Evolutionary conservation across 2,113 vertebrate species (phyloP).

Genomic region (Laticauda colubrina): DNA sequence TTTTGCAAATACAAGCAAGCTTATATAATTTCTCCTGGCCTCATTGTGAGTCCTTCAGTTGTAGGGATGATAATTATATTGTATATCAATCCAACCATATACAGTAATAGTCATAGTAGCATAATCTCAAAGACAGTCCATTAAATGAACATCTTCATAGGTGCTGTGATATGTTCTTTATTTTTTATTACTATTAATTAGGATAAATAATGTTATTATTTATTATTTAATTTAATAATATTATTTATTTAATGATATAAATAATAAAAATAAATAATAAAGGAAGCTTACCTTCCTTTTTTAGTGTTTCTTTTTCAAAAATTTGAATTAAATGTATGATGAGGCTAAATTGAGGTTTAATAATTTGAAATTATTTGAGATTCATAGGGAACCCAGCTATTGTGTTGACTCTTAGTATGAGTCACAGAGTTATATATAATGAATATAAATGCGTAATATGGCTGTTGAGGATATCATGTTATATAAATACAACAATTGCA

Average conservation of each 20-base stretch:
- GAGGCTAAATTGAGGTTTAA: background rate
- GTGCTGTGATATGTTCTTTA: background rate
- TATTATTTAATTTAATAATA: background rate
- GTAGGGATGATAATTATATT: background rate
- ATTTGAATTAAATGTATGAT: background rate
- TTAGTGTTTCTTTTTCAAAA: background rate
- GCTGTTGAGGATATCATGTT: background rate
- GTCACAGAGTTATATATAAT: background rate
- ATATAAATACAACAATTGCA: background rate
- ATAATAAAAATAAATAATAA: too few species aligned
- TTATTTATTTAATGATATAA: too few species aligned
- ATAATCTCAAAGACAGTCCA: background rate
- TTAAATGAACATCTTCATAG: background rate
- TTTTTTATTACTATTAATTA: background rate
- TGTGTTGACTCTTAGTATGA: background rate
- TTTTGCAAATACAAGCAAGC: background rate
- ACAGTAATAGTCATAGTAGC: background rate
- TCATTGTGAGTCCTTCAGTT: background rate
- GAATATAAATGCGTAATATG: background rate
- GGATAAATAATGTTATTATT: background rate
- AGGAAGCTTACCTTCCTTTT: background rate
- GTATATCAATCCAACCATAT: background rate
- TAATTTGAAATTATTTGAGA: background rate
- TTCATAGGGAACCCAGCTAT: background rate
- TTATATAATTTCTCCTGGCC: background rate